These are phyloP conservation scores for Cebus imitator DNA, from an alignment of 2,113 vertebrate genomes.

Conservation along the genomic window DNA sequence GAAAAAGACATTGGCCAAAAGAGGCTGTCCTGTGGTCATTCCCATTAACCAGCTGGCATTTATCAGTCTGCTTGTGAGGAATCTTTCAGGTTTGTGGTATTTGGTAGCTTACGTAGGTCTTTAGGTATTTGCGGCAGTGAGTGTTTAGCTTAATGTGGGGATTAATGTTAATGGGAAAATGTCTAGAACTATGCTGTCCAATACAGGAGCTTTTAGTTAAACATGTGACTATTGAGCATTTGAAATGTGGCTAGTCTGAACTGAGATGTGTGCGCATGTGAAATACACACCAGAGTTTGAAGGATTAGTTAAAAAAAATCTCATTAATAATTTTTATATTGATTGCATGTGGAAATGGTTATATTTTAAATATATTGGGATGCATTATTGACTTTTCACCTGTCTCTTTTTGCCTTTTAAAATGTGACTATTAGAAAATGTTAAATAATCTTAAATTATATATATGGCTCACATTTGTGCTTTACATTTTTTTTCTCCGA, in stretches of 20 bases:
- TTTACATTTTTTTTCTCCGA: not conserved
- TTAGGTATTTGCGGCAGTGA: not conserved
- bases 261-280: not conserved
- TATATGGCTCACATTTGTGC: not conserved
- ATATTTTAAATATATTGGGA: not conserved
- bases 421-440: not conserved
- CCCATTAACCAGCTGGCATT: not conserved
- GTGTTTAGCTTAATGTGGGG: not conserved
- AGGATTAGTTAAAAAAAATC: not conserved
- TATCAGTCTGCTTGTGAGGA: not conserved
- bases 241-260: not conserved
- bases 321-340: not conserved
- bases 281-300: not conserved
- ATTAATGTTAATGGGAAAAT: not conserved
- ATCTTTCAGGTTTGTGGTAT: not conserved
- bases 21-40: not conserved
- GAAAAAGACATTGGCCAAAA: not conserved
- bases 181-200: not conserved
- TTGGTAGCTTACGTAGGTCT: not conserved
- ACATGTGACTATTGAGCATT: not conserved
- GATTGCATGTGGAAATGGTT: not conserved
- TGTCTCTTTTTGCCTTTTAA: not conserved
- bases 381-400: not conserved
- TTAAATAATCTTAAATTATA: not conserved
- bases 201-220: fast-evolving